phyloP scores from a whole-genome alignment of 2,888 invertebrate species.

The Aquatica leii region DNA sequence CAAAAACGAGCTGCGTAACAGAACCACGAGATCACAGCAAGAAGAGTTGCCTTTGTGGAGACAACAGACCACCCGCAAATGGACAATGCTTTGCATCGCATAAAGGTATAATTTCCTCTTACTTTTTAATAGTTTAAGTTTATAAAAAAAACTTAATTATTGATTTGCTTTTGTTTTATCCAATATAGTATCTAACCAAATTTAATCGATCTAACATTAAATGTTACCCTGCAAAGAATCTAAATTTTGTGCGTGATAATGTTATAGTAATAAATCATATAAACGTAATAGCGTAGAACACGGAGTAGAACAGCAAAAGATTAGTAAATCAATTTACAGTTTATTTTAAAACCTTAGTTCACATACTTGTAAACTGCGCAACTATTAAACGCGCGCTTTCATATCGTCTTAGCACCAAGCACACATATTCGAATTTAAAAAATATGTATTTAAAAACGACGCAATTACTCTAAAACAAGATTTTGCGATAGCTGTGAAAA shows the following conservation, averaged over 20 bases:
- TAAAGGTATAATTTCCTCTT: conserved; percentile 54
- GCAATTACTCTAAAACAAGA: no score
- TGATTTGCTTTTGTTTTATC: neutral
- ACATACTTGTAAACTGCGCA: no score
- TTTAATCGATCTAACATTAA: conserved; percentile 6
- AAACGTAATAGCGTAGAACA: neutral
- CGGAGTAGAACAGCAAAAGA: neutral
- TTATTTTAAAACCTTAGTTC: neutral
- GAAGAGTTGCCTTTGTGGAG: conserved; percentile 55
- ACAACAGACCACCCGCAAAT: conserved; percentile 55
- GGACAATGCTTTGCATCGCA: conserved; percentile 51
- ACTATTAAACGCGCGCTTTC: no score
- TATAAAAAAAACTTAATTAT: neutral
- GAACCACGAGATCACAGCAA: conserved; percentile 41
- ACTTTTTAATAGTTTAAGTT: no score
- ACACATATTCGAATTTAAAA: no score
- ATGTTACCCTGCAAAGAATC: neutral
- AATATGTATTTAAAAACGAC: no score
- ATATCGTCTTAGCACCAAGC: no score
- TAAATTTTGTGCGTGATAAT: conserved; percentile 11
- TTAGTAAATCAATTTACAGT: neutral
- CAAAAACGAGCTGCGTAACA: conserved; percentile 55
- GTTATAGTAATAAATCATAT: conserved; percentile 9
- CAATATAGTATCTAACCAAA: neutral
- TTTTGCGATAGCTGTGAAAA: no score